Percentiles rank a stretch among this genome's conserved stretches.
Evolutionary conservation across 2,113 vertebrate genomes (phyloP).

Genomic region (Prionailurus bengalensis): DNA sequence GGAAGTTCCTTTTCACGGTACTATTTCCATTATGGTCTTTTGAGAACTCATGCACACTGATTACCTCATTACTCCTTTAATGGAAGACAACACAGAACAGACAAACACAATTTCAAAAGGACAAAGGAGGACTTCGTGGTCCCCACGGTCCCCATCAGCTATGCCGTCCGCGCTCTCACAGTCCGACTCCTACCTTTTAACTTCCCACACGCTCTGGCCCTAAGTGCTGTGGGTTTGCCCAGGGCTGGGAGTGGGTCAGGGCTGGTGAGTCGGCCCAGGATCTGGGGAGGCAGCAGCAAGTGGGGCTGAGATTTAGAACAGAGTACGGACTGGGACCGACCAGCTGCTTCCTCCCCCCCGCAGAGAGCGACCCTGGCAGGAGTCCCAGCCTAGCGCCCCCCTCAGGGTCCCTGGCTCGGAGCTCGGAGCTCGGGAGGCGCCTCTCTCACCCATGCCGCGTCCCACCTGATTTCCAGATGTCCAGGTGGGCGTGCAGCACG

Average conservation of each 20-base stretch:
- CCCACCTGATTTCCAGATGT: slow-evolving; percentile 99
- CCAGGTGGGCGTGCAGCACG: slow-evolving; percentile 96
- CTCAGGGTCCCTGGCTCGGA: accelerated
- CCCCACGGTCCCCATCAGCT: accelerated
- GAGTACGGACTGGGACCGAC: accelerated
- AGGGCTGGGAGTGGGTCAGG: accelerated
- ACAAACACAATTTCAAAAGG: background rate
- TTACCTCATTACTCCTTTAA: background rate
- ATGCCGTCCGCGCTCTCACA: accelerated
- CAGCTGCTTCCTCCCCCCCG: background rate
- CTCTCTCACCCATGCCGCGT: accelerated
- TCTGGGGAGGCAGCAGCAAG: accelerated
- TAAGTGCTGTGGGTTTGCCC: background rate
- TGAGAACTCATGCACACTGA: background rate
- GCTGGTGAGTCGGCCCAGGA: background rate
- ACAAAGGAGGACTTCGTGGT: background rate
- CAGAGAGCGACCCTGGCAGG: accelerated
- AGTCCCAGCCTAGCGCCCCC: accelerated
- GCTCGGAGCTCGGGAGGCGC: accelerated
- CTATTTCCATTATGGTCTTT: background rate
- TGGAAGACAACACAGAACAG: background rate
- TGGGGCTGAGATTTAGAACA: background rate
- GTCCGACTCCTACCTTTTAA: background rate
- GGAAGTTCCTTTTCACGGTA: background rate
- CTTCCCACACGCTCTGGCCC: background rate